A percentile compares a stretch with the other conserved stretches of the same genome.
phyloP scores from a whole-genome alignment of 2,797 vertebrate species.

The Leptatherina wallacei region DNA sequence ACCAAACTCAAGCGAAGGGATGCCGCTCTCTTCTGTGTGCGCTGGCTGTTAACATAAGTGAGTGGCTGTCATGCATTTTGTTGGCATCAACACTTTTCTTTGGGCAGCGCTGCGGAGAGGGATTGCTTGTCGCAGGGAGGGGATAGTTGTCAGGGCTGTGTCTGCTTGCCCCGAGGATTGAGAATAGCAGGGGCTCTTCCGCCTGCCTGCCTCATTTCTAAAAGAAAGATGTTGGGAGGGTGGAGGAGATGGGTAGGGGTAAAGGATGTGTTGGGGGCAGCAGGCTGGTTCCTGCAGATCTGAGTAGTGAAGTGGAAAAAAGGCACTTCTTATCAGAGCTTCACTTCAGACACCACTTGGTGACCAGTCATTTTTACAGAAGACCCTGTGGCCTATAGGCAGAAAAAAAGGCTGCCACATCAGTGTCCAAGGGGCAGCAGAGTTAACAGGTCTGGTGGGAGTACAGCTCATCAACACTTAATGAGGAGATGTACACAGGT shows the following conservation, averaged over 20 bases:
- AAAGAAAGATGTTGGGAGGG: conserved; percentile 48
- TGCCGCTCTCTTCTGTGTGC: conserved; percentile 50
- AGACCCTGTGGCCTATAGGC: conserved; percentile 42
- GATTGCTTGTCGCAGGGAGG: conserved; percentile 70
- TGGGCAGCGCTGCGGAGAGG: conserved; percentile 67
- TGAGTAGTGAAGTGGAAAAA: conserved; percentile 69
- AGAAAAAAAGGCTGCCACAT: conserved; percentile 44
- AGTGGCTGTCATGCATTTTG: conserved; percentile 80
- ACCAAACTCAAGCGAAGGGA: conserved; percentile 62
- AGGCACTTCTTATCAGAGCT: conserved; percentile 67
- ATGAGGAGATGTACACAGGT: conserved; percentile 47
- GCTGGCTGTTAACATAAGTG: conserved; percentile 74
- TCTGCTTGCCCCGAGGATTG: conserved; percentile 55
- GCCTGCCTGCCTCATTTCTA: conserved; percentile 66
- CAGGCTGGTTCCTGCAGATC: conserved; percentile 66
- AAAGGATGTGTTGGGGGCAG: conserved; percentile 14
- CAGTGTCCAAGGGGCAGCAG: conserved; percentile 46
- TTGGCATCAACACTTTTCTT: conserved; percentile 81
- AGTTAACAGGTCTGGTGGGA: conserved; percentile 45
- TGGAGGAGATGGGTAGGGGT: conserved; percentile 7
- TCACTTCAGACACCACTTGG: conserved; percentile 68
- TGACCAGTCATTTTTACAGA: conserved; percentile 58
- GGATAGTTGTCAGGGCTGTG: conserved; percentile 72
- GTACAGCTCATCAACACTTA: conserved; percentile 45
- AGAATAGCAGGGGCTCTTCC: conserved; percentile 50